These are phyloP conservation scores for Orcinus orca DNA, from an alignment of 2,113 vertebrate species.

Conservation along the genomic window DNA sequence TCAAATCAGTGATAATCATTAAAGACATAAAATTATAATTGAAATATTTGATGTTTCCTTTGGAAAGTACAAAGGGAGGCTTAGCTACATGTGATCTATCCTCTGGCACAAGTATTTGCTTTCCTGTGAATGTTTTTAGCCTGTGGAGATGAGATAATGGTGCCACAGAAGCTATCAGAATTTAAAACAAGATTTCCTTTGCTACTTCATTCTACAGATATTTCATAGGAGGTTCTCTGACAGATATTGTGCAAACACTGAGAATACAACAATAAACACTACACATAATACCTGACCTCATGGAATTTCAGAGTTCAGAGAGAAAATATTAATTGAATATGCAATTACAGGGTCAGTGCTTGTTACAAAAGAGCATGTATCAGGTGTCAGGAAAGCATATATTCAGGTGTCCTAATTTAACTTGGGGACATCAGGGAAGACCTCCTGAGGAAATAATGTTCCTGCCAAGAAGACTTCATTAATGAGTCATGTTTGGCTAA, in stretches of 20 bases:
- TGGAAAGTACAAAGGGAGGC: background rate
- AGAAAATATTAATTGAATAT: background rate
- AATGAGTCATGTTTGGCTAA: background rate
- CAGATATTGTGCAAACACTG: background rate
- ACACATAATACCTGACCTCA: background rate
- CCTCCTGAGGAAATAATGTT: background rate
- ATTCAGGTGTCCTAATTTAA: background rate
- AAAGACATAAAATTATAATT: slow-evolving; percentile 2
- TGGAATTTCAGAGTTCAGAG: background rate
- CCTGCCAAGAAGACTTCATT: background rate
- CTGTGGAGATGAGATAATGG: background rate
- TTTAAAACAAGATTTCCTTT: background rate
- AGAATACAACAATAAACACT: background rate
- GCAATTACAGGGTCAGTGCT: background rate
- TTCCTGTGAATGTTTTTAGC: background rate
- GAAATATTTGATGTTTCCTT: background rate
- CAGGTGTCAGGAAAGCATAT: background rate
- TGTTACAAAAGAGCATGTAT: background rate
- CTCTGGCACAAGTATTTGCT: background rate
- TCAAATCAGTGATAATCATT: background rate
- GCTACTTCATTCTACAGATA: background rate
- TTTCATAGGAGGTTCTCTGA: background rate
- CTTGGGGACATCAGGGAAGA: background rate
- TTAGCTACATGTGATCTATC: background rate
- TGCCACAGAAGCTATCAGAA: background rate